phyloP scores from a whole-genome alignment of 2,888 invertebrate genomes.

The Pyrrhosoma nymphula region DNA sequence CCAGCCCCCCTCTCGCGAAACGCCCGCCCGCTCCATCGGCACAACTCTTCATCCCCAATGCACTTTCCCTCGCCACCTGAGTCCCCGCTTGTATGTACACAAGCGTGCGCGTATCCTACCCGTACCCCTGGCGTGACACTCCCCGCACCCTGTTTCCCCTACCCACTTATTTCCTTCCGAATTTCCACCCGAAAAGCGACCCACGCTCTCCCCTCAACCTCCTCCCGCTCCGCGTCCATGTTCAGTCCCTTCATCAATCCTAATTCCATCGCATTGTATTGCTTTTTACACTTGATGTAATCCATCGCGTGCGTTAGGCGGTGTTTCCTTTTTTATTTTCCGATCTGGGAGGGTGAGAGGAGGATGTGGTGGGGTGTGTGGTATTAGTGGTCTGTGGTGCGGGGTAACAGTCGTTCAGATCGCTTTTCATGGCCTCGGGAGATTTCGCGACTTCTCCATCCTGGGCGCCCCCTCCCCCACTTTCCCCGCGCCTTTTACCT shows the following conservation, averaged over 20 bases:
- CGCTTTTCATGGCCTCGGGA: conserved; percentile 15
- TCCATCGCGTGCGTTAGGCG: background rate
- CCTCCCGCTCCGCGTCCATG: background rate
- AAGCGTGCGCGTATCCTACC: background rate
- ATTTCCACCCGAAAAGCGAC: background rate
- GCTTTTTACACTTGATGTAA: conserved; percentile 50
- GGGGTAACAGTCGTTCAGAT: background rate
- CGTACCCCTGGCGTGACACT: background rate
- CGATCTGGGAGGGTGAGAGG: too few species aligned
- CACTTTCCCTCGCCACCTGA: conserved; percentile 43
- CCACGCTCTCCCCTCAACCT: background rate
- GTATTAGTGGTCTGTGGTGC: background rate
- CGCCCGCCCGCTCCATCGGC: background rate
- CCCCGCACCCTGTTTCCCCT: background rate
- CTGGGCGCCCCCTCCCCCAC: background rate
- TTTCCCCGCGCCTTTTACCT: background rate
- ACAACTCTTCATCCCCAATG: background rate
- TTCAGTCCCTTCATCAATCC: conserved; percentile 20
- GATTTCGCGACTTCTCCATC: background rate
- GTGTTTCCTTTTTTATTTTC: too few species aligned
- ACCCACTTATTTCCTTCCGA: background rate
- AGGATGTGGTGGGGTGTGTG: background rate
- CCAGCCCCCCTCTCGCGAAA: background rate
- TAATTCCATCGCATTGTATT: conserved; percentile 51
- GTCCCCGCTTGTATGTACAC: background rate